Percentiles rank a stretch among this genome's conserved stretches.
Conservation (phyloP, 2,113 vertebrate species). For the Amphiprion percula region DNA sequence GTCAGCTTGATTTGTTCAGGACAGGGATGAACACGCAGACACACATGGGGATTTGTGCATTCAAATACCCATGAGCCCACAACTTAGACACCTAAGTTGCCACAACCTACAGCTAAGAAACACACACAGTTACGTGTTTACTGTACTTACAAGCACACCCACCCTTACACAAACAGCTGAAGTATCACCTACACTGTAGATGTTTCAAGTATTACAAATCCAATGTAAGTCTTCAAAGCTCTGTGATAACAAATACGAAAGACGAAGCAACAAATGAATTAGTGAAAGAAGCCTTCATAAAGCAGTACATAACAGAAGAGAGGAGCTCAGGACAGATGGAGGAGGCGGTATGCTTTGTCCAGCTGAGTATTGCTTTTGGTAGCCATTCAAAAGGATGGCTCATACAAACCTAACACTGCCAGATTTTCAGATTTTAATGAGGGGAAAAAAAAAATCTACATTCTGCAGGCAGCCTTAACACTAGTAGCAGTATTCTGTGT, state of each 20-base stretch:
- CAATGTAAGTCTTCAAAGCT: not conserved
- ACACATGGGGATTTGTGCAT: not conserved
- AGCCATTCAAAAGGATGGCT: conserved; percentile 69
- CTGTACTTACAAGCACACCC: not conserved
- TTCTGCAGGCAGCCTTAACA: conserved; percentile 9
- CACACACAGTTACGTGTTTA: not conserved
- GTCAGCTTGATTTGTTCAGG: conserved; percentile 24
- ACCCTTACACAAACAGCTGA: not conserved
- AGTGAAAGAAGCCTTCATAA: conserved; percentile 42
- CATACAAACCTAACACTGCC: conserved; percentile 52
- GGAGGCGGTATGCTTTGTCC: conserved; percentile 56
- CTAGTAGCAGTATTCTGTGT: conserved; percentile 12
- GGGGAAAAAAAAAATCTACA: conserved; percentile 13
- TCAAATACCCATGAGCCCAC: not conserved
- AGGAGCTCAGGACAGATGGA: conserved; percentile 72
- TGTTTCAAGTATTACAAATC: conserved; percentile 6
- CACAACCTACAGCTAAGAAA: conserved; percentile 8
- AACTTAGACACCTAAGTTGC: not conserved
- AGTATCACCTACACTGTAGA: conserved; percentile 1
- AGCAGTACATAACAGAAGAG: conserved; percentile 56
- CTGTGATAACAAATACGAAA: conserved; percentile 6
- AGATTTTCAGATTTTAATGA: conserved; percentile 49
- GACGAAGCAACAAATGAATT: conserved; percentile 8
- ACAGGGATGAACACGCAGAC: conserved; percentile 12
- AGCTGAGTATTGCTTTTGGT: conserved; percentile 68